Base-by-base conservation (phyloP, 1,140 invertebrate genomes). In the Caerostris extrusa region DNA sequence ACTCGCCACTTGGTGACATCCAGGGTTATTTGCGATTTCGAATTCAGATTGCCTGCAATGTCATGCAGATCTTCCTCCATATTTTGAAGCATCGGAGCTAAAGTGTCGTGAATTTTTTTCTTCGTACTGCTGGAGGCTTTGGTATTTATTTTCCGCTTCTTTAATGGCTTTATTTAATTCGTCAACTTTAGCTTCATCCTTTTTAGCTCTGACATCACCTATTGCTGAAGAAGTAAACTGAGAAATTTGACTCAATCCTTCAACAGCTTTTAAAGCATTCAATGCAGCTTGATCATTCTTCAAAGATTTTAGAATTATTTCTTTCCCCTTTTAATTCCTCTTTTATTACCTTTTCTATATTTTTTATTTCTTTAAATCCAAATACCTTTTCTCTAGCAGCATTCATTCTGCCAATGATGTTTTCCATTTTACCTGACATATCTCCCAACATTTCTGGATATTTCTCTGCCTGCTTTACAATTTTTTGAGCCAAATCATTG, bases 1-100 rank as follows among this genome's bases (percentile, higher is more conserved):
- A 90, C 64, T 12, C 55, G 61, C 88, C 88, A 90, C 8, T 90
- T 71, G 2, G 88, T 57, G 4, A 90, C n/a, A 56, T 56, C 67
- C 3, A 90, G 88, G 57, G 64, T 6, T 2, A 90, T 17, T 71
- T 57, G 34, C 55, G 88, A 90, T 17, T 69, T 69, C 56, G 53
- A 8, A 17, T 56, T 7, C 53, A 90, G 7, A 3, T 71, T 56
- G 56, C 5, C 57, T 56, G 7, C 17, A n/a, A 10, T 61, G 17
- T 17, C 2, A 71, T 6, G 14, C 10, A 90, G 10, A 56, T 57
- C 7, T 7, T 58, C 17, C 5, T 71, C 56, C 17, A 90, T 71
- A 12, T 55, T 71, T 71, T 57, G 50, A 7, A 90, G 8, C 58
- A 90, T 90, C 5, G 67, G 88, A 10, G 56, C 53, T 7, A 90